phyloP scores from a whole-genome alignment of 2,113 vertebrate genomes.

The Ellobius talpinus region DNA sequence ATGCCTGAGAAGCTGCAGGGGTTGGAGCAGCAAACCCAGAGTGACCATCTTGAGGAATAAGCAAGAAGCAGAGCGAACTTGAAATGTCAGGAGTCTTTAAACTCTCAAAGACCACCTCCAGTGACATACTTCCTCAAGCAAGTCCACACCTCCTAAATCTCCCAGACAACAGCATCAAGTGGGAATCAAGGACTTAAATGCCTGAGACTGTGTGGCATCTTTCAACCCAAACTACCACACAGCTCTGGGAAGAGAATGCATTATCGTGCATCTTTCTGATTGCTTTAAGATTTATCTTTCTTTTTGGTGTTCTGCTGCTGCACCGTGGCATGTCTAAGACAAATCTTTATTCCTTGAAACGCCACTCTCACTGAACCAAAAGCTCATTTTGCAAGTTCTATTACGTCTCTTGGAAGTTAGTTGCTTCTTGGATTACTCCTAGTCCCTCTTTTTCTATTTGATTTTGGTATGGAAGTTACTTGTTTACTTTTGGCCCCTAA shows the following conservation, averaged over 20 bases:
- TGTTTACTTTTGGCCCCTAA: slow-evolving; percentile 32
- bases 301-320: neutral
- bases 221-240: neutral
- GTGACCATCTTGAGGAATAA: too few relatives aligned
- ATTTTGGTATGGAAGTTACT: slow-evolving; percentile 34
- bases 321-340: neutral
- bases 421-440: neutral
- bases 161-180: neutral
- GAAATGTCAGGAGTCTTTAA: neutral
- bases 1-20: neutral
- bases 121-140: neutral
- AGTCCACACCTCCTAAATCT: neutral
- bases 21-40: neutral
- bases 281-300: slow-evolving; percentile 10
- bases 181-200: neutral
- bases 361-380: neutral
- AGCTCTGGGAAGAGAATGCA: neutral
- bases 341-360: neutral
- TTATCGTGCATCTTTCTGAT: neutral
- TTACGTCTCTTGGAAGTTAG: neutral
- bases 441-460: neutral
- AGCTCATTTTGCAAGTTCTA: too few relatives aligned
- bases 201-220: too few relatives aligned
- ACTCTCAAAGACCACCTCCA: neutral
- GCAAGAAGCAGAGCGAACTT: neutral